These are phyloP conservation scores for Mimumesa dahlbomi DNA, from an alignment of 2,888 invertebrate genomes.

Conservation along the genomic window DNA sequence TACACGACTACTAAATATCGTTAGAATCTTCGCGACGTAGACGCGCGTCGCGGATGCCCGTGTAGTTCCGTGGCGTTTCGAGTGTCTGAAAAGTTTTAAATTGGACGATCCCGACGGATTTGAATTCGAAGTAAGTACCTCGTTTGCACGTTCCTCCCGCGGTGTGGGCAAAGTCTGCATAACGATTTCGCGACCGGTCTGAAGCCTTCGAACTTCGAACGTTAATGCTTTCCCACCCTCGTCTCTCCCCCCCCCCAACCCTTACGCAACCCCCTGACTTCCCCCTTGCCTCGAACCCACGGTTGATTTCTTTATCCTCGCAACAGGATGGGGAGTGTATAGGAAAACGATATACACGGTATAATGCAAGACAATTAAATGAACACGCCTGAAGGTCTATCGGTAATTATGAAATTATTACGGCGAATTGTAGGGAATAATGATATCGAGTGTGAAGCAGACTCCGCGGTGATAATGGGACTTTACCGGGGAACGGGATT, in stretches of 20 bases:
- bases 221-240: constrained; percentile 10
- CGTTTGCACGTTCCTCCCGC: constrained; percentile 48
- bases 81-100: constrained; percentile 59
- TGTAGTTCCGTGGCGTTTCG: constrained; percentile 39
- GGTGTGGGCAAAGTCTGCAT: constrained; percentile 28
- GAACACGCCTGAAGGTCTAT: background rate
- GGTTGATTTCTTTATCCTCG: too few relatives aligned
- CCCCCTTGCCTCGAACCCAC: too few relatives aligned
- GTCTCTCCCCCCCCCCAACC: too few relatives aligned
- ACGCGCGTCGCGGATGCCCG: constrained; percentile 1
- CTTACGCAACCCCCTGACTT: too few relatives aligned
- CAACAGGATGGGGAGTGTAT: too few relatives aligned
- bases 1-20: too few relatives aligned
- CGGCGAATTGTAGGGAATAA: background rate
- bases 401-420: background rate
- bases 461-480: too few relatives aligned
- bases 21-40: background rate
- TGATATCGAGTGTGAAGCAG: background rate
- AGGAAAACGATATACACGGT: background rate
- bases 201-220: constrained; percentile 9
- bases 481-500: too few relatives aligned
- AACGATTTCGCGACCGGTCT: constrained; percentile 42
- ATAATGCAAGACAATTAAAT: constrained; percentile 14
- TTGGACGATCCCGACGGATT: constrained; percentile 52
- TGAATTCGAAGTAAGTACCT: constrained; percentile 52